Evolutionary conservation across 2,113 vertebrate genomes (phyloP).

Genomic region (Corythaeola cristata): DNA sequence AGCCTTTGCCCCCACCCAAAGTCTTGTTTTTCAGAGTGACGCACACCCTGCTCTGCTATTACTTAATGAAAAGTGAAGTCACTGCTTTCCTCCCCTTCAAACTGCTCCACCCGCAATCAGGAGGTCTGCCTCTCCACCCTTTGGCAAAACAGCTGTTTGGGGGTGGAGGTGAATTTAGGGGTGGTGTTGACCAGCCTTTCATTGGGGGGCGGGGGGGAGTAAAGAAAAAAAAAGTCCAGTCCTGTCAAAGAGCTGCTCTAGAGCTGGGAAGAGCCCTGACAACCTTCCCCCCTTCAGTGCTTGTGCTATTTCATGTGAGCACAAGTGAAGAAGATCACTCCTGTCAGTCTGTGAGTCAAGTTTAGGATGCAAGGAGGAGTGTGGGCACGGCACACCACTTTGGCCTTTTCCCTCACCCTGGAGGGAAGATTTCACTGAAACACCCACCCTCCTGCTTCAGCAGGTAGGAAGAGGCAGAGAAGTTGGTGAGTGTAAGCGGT

Average conservation of each 20-base stretch:
- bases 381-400: not conserved
- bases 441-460: not conserved
- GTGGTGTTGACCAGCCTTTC: not conserved
- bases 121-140: constrained; percentile 51
- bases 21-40: constrained; percentile 21
- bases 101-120: constrained; percentile 53
- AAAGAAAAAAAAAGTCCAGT: not conserved
- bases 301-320: not conserved
- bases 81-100: constrained; percentile 32
- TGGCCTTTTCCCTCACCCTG: not conserved
- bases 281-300: not conserved
- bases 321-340: not conserved
- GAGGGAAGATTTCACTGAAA: not conserved
- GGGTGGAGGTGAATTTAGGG: constrained; percentile 31
- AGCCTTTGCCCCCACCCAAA: constrained; percentile 14
- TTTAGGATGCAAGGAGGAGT: not conserved
- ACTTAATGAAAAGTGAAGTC: constrained; percentile 63
- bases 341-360: not conserved
- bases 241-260: not conserved
- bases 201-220: not conserved
- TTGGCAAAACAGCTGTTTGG: constrained; percentile 60
- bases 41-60: not conserved
- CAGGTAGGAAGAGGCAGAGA: not conserved
- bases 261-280: not conserved
- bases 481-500: not conserved